A percentile compares a stretch with the other conserved stretches of the same genome.
These are phyloP conservation scores for Ariolimax columbianus DNA, from an alignment of 2,888 invertebrate genomes.

Conservation along the genomic window DNA sequence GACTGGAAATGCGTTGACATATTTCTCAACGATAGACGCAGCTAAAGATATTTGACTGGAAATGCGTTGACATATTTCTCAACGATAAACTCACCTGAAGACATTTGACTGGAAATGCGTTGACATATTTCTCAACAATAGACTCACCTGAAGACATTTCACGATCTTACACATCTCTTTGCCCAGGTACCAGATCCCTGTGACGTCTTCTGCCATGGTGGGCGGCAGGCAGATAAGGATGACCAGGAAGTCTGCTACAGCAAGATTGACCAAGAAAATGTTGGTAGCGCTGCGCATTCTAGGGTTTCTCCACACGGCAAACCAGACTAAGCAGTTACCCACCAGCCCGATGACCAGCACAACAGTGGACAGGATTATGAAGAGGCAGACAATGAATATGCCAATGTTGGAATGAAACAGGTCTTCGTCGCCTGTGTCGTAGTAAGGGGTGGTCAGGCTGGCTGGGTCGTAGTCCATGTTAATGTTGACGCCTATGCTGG, in stretches of 20 bases:
- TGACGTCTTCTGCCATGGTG: slow-evolving; percentile 92
- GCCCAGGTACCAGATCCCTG: slow-evolving; percentile 95
- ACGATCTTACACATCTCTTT: slow-evolving; percentile 91
- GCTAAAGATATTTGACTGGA: no score
- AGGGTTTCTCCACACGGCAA: slow-evolving; percentile 91
- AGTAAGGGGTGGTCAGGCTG: background rate
- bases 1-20: no score
- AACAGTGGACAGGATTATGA: slow-evolving; percentile 87
- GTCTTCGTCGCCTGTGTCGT: slow-evolving; percentile 12
- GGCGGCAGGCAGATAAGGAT: slow-evolving; percentile 92
- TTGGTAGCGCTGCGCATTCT: slow-evolving; percentile 95
- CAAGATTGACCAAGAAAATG: slow-evolving; percentile 93
- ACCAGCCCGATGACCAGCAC: slow-evolving; percentile 90
- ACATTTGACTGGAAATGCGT: no score
- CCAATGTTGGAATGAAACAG: slow-evolving; percentile 4
- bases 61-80: background rate
- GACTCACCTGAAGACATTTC: slow-evolving; percentile 91
- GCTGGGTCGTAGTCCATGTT: slow-evolving; percentile 15
- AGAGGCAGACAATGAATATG: slow-evolving; percentile 83
- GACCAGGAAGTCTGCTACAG: slow-evolving; percentile 91
- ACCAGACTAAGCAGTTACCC: slow-evolving; percentile 92
- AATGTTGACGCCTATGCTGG: slow-evolving; percentile 11
- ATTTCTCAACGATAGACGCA: no score
- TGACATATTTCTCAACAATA: background rate
- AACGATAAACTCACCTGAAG: no score